These are phyloP conservation scores for Parnassius apollo DNA, from an alignment of 2,888 invertebrate species.

Conservation along the genomic window DNA sequence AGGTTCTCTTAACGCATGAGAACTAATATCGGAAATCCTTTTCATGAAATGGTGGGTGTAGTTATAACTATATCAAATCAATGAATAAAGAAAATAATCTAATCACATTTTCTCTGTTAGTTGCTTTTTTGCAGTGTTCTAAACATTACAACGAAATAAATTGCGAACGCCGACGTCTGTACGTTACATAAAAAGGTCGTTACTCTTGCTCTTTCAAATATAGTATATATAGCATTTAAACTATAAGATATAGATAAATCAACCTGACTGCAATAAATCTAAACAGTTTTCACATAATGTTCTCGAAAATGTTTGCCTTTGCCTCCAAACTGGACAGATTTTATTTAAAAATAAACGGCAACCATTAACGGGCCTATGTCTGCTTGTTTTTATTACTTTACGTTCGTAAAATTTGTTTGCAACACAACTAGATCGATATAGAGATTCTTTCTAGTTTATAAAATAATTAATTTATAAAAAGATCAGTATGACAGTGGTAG, in stretches of 20 bases:
- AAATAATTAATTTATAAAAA: too few species aligned
- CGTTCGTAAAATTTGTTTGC: too few species aligned
- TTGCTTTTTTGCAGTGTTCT: conserved; percentile 44
- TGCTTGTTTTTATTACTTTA: too few species aligned
- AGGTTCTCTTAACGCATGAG: not conserved
- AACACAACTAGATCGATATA: too few species aligned
- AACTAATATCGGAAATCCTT: too few species aligned
- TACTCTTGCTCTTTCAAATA: conserved; percentile 50
- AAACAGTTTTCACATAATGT: not conserved
- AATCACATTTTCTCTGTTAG: conserved; percentile 50
- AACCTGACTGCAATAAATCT: conserved; percentile 4
- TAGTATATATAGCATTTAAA: conserved; percentile 16
- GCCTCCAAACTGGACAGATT: too few species aligned
- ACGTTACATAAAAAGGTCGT: conserved; percentile 66
- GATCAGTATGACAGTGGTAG: too few species aligned
- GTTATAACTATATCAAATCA: conserved; percentile 34
- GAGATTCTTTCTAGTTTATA: too few species aligned
- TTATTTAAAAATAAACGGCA: too few species aligned
- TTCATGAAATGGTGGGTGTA: not conserved
- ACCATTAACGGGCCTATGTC: too few species aligned
- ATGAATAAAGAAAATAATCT: conserved; percentile 51
- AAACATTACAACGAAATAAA: conserved; percentile 62
- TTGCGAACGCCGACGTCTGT: conserved; percentile 65
- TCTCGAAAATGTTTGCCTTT: too few species aligned
- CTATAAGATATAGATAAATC: conserved; percentile 15